Base-by-base conservation (phyloP, 2,888 invertebrate species). In the Amiota minor region DNA sequence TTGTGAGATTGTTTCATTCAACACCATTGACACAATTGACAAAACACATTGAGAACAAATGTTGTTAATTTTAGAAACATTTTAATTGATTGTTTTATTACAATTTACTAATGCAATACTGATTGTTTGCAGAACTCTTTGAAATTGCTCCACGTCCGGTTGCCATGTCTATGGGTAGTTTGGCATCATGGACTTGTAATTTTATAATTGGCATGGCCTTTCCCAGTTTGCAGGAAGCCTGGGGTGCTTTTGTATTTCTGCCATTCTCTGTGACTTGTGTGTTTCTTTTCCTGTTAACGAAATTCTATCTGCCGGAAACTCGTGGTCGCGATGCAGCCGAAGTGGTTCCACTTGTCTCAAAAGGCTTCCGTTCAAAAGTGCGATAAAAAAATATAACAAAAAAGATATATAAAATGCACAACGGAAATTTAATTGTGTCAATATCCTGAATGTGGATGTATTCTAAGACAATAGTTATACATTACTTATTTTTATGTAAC, bases 131-230 rank as follows among this genome's bases (percentile, higher is more conserved):
- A 90, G 97, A 97, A 90, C 88, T 97, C 71, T 96, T 97, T 87
- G 95, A 96, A 85, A 94, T 95, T 75, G 94, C 94, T 0, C 95
- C 96, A 0, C 92, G 96, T n/a, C 93, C 95, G 0, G 93, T 93
- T 20, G 96, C 95, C 70, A 96, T 97, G 96, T 93, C 96, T 65
- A 91, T 96, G 88, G 97, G 96, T 59, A 96, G 96, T 76, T 92
- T 96, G 82, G 92, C 93, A 75, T 97, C 97, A 88, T 98, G 97
- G 97, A 92, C 92, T 0, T 96, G 95, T 62, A 97, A 97, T 91
- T 96, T 97, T 88, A 86, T 96, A 9, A 94, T 98, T 76, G 97
- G 95, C 49, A 93, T 96, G 92, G 91, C 92, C 20, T 96, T 96
- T 90, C 94, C 94, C 10, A 89, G 91, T 12, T 86, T 96, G 86